Base-by-base conservation (phyloP, 2,888 invertebrate species). In the Chorisops tibialis region DNA sequence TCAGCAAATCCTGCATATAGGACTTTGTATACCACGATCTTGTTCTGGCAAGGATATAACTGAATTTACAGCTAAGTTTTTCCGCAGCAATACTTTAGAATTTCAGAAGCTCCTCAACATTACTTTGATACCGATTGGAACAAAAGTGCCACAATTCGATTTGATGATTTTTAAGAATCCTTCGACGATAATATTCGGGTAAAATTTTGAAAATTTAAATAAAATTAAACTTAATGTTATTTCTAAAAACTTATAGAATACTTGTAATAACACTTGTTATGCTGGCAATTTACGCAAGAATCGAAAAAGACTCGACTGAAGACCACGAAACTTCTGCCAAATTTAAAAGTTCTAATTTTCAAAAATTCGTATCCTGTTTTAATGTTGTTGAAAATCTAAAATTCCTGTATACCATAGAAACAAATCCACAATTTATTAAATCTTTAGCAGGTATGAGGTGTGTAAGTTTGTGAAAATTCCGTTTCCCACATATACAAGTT, bases 1-100 rank as follows among this genome's bases (percentile, higher is more conserved):
- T 37, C 11, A 61, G 52, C 61, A 43, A 47, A 24, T 61, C 9
- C 38, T 61, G 6, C 52, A 61, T 11, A 61, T 61, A 9, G 61
- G 61, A 22, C 19, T 61, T 61, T 61, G 61, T 30, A 37, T 61
- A 18, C 61, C 61, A 19, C 21, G 12, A 37, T 47, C 51, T 5
- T 61, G 61, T 39, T 11, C 30, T 1, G 35, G 52, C 3, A 24
- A 54, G 9, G 38, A 61, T 37, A 9, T 59, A 19, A 38, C 47
- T 11, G 2, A 52, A 47, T 61, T 38, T 54, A 19, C 45, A 16
- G 47, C 52, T 14, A 45, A 6, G 11, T 61, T 38, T 30, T 61
- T 61, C n/a, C n/a, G 45, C 2, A 19, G 37, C 14, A 37, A 47
- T 16, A 21, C 19, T 11, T 38, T 61, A 39, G 12, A 45, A 38